Base-by-base conservation (phyloP, 2,113 vertebrate genomes). In the Corythornis madagascariensis region DNA sequence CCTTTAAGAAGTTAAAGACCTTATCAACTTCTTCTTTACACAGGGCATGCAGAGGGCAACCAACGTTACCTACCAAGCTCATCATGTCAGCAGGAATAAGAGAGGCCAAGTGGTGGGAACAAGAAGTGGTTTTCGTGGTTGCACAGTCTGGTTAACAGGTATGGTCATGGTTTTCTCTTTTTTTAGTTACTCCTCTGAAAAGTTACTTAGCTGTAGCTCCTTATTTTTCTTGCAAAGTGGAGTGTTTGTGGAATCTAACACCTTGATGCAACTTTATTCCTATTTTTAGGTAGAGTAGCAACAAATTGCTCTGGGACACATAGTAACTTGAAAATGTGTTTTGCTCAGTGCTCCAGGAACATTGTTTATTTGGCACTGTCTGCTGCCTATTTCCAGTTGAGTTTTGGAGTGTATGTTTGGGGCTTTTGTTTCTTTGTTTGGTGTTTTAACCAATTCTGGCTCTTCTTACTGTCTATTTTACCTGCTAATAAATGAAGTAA, bases 61-160 rank as follows among this genome's bases (percentile, higher is more conserved):
- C 29, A 99, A 99, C 47, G 99, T 99, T 88, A 99, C 99, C 61
- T 99, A 99, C 94, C 99, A 99, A 96, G 99, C 99, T 52, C 99
- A 99, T 92, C 99, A 99, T 59, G 99, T 99, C 78, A 99, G 99
- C 97, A 97, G 99, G 91, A 99, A 99, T 97, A 99, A 99, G 96
- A 98, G 99, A 45, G 99, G 99, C 8, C 99, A 99, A 84, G 99
- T 99, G 65, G 98, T 99, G 33, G 99, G 99, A 59, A 99, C 99
- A 63, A 98, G 99, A 98, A 98, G 99, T 80, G 99, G 99, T 17
- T 99, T 99, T 97, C 98, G 99, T 56, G 99, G 99, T 47, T 99
- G 99, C 92, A 99, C 99, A 1, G 99, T 99, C 40, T 99, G 99
- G 99, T 97, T 99, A 61, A 99, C 98, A 97, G 99, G 99, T 99